Evolutionary conservation across 1,140 invertebrate species (phyloP).

Genomic region (Trissolcus basalis): DNA sequence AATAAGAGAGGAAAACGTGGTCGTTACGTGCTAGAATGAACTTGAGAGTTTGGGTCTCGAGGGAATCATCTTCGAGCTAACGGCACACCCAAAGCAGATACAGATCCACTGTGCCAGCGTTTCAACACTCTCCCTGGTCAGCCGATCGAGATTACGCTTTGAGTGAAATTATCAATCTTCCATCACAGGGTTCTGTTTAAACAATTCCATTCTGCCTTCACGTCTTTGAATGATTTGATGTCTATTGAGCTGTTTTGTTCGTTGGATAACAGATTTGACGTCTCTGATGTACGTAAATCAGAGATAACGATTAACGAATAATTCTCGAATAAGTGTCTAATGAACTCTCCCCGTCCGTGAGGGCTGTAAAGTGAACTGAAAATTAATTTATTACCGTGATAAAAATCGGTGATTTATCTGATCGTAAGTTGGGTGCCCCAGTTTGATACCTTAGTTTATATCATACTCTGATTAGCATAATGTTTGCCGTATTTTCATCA

Average conservation of each 20-base stretch:
- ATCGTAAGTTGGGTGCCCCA: too few species aligned
- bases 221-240: slow-evolving; percentile 15
- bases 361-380: too few species aligned
- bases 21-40: slow-evolving; percentile 71
- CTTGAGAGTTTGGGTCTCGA: slow-evolving; percentile 69
- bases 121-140: slow-evolving; percentile 62
- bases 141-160: slow-evolving; percentile 55
- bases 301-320: too few species aligned
- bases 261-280: not conserved
- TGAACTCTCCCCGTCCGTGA: too few species aligned
- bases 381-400: too few species aligned
- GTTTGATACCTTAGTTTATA: too few species aligned
- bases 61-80: slow-evolving; percentile 69
- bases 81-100: slow-evolving; percentile 69
- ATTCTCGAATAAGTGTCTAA: too few species aligned
- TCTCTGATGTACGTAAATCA: not conserved
- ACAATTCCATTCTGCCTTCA: slow-evolving; percentile 47
- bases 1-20: slow-evolving; percentile 61
- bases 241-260: slow-evolving; percentile 12
- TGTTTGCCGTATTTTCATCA: too few species aligned
- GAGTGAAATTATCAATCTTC: slow-evolving; percentile 63
- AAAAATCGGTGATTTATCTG: too few species aligned
- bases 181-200: slow-evolving; percentile 27
- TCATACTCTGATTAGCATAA: too few species aligned
- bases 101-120: slow-evolving; percentile 54